phyloP scores from a whole-genome alignment of 1,140 invertebrate species.

The Polypedilum pembai region DNA sequence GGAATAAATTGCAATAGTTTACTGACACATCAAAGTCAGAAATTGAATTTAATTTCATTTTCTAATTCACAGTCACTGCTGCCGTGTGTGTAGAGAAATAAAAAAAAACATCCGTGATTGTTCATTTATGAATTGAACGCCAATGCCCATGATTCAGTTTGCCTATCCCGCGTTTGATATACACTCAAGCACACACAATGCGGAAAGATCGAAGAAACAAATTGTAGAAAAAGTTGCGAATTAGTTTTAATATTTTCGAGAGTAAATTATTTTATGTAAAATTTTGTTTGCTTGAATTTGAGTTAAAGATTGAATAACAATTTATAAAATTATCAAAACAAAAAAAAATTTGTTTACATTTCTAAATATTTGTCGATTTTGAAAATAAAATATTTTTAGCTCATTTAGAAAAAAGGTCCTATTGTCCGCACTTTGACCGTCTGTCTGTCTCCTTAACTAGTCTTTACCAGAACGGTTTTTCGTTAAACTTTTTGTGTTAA shows the following conservation, averaged over 20 bases:
- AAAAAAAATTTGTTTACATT: too few relatives aligned
- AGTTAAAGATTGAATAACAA: too few relatives aligned
- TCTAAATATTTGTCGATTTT: too few relatives aligned
- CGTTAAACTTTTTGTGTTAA: too few relatives aligned
- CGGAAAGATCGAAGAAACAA: background rate
- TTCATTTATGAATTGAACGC: background rate
- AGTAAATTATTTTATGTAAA: background rate
- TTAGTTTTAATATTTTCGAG: background rate
- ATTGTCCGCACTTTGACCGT: too few relatives aligned
- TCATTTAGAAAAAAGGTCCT: too few relatives aligned
- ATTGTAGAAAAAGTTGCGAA: background rate
- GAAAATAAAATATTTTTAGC: too few relatives aligned
- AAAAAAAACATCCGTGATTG: constrained; percentile 15
- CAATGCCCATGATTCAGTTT: constrained; percentile 9
- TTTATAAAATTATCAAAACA: too few relatives aligned
- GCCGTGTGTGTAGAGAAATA: background rate
- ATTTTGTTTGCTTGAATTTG: too few relatives aligned
- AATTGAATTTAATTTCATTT: background rate
- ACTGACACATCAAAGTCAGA: constrained; percentile 15
- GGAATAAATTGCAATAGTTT: constrained; percentile 4
- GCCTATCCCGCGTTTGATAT: background rate
- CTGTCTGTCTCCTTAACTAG: too few relatives aligned
- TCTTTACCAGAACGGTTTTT: too few relatives aligned
- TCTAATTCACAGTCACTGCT: background rate
- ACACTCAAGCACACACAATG: constrained; percentile 1